Base-by-base conservation (phyloP, 2,113 vertebrate genomes). In the Siniperca chuatsi region DNA sequence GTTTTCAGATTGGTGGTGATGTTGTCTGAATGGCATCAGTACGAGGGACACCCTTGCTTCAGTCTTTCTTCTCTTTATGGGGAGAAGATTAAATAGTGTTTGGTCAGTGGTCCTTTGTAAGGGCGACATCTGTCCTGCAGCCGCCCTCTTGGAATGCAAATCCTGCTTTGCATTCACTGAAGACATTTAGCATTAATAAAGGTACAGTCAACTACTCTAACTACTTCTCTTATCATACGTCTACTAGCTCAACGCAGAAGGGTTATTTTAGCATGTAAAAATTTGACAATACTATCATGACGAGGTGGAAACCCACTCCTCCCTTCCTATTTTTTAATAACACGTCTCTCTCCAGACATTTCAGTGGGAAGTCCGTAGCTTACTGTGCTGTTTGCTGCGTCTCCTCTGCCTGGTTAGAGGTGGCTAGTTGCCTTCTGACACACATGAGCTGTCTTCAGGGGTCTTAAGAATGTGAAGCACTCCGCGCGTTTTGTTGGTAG, bases 371-470 rank as follows among this genome's bases (percentile, higher is more conserved):
- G 74, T 89, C 86, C 44, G 66, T 78, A 61, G 77, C 82, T 87
- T 79, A n/a, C 68, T 79, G 78, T 89, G 84, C 86, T 86, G 89
- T 89, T 86, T 81, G 88, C 90, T 92, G 92, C 87, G 91, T 86
- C 75, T 46, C 87, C 75, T 92, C 87, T 92, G 87, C 88, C 88
- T 84, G 83, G 64, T 79, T 67, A 58, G 75, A 91, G 86, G 88
- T 7, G 13, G 86, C 81, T 87, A 74, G 92, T 93, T 93, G 93
- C 94, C 93, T 94, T 94, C 79, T 62, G 77, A 94, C 92, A 89
- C 81, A 90, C 88, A 61, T 13, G 68, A 86, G 90, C 87, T 86
- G 83, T 90, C 77, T 81, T 86, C 77, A 71, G 78, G 81, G 82
- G 81, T 90, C 81, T 82, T 64, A 83, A 81, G 87, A 93, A 92